These are phyloP conservation scores for Euphonia xanthogaster DNA, from an alignment of 2,797 vertebrate genomes.

Conservation along the genomic window DNA sequence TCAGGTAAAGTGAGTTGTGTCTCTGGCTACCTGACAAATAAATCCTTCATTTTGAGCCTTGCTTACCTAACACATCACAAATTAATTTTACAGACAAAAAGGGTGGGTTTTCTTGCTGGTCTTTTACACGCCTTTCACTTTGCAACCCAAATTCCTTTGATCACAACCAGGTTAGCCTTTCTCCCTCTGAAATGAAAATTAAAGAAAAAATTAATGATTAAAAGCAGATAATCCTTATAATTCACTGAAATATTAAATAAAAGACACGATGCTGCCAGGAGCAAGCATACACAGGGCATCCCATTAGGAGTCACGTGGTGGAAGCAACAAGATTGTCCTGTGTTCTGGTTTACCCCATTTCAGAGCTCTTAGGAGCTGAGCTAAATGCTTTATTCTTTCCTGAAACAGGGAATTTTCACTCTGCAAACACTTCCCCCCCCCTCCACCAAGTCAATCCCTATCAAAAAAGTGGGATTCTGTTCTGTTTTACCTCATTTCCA, in stretches of 20 bases:
- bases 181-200: background rate
- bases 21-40: background rate
- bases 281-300: background rate
- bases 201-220: background rate
- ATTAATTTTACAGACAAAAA: background rate
- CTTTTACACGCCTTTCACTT: background rate
- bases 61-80: background rate
- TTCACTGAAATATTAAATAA: background rate
- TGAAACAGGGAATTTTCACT: background rate
- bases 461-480: background rate
- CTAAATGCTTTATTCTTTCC: background rate
- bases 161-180: background rate
- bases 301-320: background rate
- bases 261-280: background rate
- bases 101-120: background rate
- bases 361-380: background rate
- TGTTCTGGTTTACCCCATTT: background rate
- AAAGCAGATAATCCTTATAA: background rate
- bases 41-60: background rate
- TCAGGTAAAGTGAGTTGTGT: conserved; percentile 77
- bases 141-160: background rate
- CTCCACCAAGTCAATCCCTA: background rate
- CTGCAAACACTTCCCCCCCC: background rate
- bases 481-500: background rate
- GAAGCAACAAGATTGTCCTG: background rate